Conservation (phyloP, 2,888 invertebrate genomes). For the Ophonus ardosiacus region DNA sequence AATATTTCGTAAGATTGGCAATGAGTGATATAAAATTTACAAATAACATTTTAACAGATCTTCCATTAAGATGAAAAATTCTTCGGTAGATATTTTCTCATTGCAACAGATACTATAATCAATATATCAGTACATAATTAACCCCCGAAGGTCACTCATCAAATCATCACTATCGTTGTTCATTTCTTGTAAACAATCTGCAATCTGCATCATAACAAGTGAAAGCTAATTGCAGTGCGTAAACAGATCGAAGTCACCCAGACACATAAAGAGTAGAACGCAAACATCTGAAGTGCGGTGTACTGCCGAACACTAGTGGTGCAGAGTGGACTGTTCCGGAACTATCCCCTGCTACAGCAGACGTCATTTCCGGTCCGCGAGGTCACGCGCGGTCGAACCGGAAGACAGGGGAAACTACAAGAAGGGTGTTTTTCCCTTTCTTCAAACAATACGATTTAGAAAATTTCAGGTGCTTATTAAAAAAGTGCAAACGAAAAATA, state of each 20-base stretch:
- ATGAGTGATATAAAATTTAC: no score
- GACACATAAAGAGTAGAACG: slow-evolving; percentile 11
- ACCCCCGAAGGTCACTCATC: neutral
- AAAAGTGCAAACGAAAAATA: no score
- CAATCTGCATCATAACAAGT: slow-evolving; percentile 2
- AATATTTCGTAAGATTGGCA: no score
- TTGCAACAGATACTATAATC: neutral
- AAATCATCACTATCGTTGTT: neutral
- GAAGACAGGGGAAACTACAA: neutral
- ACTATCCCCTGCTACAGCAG: neutral
- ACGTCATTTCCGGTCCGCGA: slow-evolving; percentile 48
- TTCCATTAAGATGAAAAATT: no score
- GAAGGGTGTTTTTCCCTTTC: neutral
- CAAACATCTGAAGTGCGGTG: neutral
- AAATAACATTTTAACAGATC: no score
- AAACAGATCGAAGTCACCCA: slow-evolving; percentile 33
- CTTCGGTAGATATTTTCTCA: no score
- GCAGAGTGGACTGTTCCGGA: slow-evolving; percentile 45
- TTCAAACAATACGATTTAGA: neutral
- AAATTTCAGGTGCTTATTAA: neutral
- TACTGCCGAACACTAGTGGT: neutral
- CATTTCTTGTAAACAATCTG: slow-evolving; percentile 7
- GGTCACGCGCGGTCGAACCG: slow-evolving; percentile 49
- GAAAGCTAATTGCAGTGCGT: slow-evolving; percentile 13
- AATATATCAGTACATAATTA: neutral